Base-by-base conservation (phyloP, 53 echinoderm and acorn worm species). In the Zoroaster sp. region DNA sequence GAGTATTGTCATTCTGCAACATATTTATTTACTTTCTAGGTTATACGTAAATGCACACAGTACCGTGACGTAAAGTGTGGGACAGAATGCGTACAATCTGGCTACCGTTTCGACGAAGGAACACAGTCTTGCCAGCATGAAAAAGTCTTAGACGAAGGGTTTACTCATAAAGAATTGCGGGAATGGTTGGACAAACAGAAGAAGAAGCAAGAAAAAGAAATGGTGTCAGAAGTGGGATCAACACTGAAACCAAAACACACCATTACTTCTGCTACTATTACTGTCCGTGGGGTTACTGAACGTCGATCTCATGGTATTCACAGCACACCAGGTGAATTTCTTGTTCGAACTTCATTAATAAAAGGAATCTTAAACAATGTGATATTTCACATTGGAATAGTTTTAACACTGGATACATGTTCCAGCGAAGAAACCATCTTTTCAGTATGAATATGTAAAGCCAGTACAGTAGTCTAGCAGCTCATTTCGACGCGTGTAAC, bases 141-240 rank as follows among this genome's bases (percentile, higher is more conserved):
- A 31, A 81, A 81, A 17, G 45, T 81, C 15, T 33, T 81, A 2
- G 68, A 67, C 33, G 68, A 67, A 30, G 81, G 81, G 21, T 81
- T 4, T 31, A 81, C 18, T 15, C 81, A 81, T 66, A 17, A 43
- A 1, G 81, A 81, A 18, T 41, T 81, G 30, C 41, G 81, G 13
- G 30, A 81, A 38, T 81, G 68, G 67, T 39, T 68, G 81, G 81
- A 40, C 5, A 34, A 15, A 10, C 35, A 40, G 41, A 34, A 71
- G 15, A 39, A 9, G 5, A 44, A 52, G 28, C 4, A 3, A 14
- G 14, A 0, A 20, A 7, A 31, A 13, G 7, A 35, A 5, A 5
- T 76, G 76, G 76, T 76, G 76, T 14, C 51, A 76, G 76, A 76
- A 52, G 76, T 76, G 76, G 76, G 76, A 76, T 76, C 35, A 13